phyloP scores from a whole-genome alignment of 2,797 vertebrate genomes.

The Hypotaenidia philippensis region DNA sequence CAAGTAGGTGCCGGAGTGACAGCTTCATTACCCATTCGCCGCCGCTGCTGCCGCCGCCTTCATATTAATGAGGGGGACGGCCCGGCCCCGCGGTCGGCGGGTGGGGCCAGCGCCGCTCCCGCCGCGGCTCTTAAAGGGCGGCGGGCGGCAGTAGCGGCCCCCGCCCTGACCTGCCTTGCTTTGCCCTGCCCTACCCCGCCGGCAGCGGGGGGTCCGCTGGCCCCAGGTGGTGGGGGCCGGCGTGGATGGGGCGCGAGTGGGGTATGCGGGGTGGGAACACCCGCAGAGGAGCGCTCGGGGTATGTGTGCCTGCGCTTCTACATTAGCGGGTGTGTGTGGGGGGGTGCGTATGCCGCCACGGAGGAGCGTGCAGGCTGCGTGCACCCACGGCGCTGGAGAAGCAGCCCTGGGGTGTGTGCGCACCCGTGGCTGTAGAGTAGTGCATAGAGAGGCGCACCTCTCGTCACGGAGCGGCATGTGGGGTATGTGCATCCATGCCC shows the following conservation, averaged over 20 bases:
- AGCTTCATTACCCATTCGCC: conserved; percentile 75
- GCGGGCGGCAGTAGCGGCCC: background rate
- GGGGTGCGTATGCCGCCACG: fast-evolving
- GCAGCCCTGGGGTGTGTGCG: fast-evolving
- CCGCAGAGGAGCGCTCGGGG: background rate
- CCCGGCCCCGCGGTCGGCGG: conserved; percentile 41
- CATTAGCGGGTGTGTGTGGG: too few species aligned
- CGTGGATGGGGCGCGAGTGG: too few species aligned
- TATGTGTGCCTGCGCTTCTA: fast-evolving
- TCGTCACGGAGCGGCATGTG: fast-evolving
- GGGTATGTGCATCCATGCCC: fast-evolving
- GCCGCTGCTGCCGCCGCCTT: conserved; percentile 60
- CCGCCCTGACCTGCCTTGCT: too few species aligned
- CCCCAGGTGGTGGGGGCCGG: background rate
- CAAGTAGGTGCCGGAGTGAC: conserved; percentile 78
- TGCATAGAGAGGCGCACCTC: fast-evolving
- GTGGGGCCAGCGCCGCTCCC: conserved; percentile 61
- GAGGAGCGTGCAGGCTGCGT: fast-evolving
- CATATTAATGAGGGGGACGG: conserved; percentile 78
- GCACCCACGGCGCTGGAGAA: fast-evolving
- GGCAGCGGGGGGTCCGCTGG: fast-evolving
- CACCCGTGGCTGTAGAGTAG: fast-evolving
- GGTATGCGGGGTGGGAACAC: too few species aligned
- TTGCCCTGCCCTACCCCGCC: too few species aligned
- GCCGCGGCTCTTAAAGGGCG: conserved; percentile 67